Evolutionary conservation across 35 echinoderm and acorn worm species (phyloP).

Genomic region (Lytechinus pictus): DNA sequence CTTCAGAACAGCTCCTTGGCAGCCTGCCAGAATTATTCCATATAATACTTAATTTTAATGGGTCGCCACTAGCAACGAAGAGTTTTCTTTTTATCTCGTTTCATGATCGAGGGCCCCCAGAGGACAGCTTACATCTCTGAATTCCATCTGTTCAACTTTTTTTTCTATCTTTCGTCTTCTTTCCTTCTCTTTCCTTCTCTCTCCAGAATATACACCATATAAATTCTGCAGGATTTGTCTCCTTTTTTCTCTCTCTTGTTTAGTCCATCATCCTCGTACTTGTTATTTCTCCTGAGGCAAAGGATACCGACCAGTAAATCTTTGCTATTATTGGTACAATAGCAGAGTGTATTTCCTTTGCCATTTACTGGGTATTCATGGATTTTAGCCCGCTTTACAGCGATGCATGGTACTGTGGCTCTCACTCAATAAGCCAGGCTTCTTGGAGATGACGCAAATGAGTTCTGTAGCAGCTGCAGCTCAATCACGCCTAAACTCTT

Average conservation of each 20-base stretch:
- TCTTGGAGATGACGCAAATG: conserved; percentile 20
- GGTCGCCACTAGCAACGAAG: conserved; percentile 50
- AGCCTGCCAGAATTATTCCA: conserved; percentile 46
- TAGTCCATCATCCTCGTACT: neutral
- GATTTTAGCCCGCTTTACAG: neutral
- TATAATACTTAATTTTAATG: conserved; percentile 54
- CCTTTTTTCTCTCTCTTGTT: neutral
- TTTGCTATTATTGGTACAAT: conserved; percentile 51
- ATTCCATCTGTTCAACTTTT: conserved; percentile 47
- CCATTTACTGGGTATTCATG: conserved; percentile 44
- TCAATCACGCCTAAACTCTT: conserved; percentile 30
- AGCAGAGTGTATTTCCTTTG: conserved; percentile 10
- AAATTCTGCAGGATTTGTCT: neutral
- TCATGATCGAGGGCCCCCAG: conserved; percentile 29
- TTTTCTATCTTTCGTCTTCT: conserved; percentile 1
- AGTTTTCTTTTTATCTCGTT: conserved; percentile 38
- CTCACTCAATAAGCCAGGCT: conserved; percentile 25
- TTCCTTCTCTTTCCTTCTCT: neutral
- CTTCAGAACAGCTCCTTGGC: conserved; percentile 44
- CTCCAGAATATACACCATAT: neutral
- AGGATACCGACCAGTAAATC: conserved; percentile 48
- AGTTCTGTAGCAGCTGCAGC: conserved; percentile 29
- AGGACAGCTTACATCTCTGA: conserved; percentile 52
- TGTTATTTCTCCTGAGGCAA: conserved; percentile 44
- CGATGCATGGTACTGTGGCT: too few relatives aligned